Conservation (phyloP, 2,113 vertebrate genomes). For the Cranoglanis bouderius region DNA sequence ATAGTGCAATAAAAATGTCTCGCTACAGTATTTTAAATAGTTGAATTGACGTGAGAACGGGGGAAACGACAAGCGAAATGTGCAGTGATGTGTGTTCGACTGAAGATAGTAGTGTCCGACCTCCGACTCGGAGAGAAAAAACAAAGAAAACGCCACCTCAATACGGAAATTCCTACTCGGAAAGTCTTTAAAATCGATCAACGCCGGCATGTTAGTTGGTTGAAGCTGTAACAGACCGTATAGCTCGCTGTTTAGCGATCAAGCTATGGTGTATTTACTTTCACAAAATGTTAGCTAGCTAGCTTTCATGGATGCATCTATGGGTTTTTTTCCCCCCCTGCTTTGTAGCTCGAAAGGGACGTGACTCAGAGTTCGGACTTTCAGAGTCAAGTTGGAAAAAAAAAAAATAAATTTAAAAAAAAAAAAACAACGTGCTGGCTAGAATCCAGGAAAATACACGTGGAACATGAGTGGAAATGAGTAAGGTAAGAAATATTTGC, state of each 20-base stretch:
- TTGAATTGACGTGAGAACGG: neutral
- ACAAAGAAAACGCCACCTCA: neutral
- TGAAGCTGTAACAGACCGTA: neutral
- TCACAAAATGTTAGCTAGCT: neutral
- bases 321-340: too few relatives aligned
- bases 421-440: too few relatives aligned
- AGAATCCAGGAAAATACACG: neutral
- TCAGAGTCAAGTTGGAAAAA: neutral
- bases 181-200: neutral
- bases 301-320: neutral
- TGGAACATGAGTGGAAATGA: neutral
- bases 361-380: neutral
- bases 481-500: neutral
- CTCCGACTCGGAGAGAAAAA: neutral
- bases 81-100: neutral
- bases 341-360: neutral
- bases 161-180: neutral
- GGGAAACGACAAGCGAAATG: neutral
- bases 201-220: neutral
- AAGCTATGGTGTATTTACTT: neutral
- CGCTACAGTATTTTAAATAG: neutral
- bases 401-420: neutral
- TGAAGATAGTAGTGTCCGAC: neutral
- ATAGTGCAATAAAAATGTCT: slow-evolving; percentile 20
- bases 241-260: neutral